Base-by-base conservation (phyloP, 1,140 invertebrate genomes). In the Hypsibius dujardini region DNA sequence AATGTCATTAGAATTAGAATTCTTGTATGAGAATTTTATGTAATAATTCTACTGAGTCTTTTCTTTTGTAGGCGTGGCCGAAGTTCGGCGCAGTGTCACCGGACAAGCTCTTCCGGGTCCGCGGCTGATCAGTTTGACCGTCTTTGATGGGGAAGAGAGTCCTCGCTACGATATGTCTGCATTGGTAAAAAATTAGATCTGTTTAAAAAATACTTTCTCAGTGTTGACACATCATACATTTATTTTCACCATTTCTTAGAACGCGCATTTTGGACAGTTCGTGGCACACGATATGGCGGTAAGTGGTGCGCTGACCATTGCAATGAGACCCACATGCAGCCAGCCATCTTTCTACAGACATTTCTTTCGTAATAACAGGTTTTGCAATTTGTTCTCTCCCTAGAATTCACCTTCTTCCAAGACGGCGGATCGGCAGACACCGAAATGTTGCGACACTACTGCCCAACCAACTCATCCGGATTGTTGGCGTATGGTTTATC, bases 201-300 rank as follows among this genome's bases (percentile, higher is more conserved):
- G 50, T n/a, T n/a, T n/a, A n/a, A n/a, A n/a, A n/a, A n/a, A n/a
- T n/a, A n/a, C n/a, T n/a, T n/a, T n/a, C n/a, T n/a, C n/a, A n/a
- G n/a, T n/a, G n/a, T n/a, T n/a, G n/a, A n/a, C n/a, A n/a, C n/a
- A n/a, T n/a, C n/a, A n/a, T n/a, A n/a, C n/a, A n/a, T n/a, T n/a
- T n/a, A n/a, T n/a, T n/a, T n/a, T n/a, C n/a, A n/a, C n/a, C n/a
- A n/a, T 56, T 7, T 56, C n/a, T 7, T n/a, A 56, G 7, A 67
- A 42, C 45, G 62, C 62, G 42, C 62, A 67, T 42, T 67, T 67
- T 67, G 62, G 62, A 7, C 62, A 67, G 42, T 67, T 67, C 42
- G 3, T 67, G 42, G 62, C 62, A 14, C 62, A 67, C 45, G 62
- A 67, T 14, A 67, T 67, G 7, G 42, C 45, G 7, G 62, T 67